Conservation (phyloP, 2,888 invertebrate species). For the Pristionchus exspectatus region DNA sequence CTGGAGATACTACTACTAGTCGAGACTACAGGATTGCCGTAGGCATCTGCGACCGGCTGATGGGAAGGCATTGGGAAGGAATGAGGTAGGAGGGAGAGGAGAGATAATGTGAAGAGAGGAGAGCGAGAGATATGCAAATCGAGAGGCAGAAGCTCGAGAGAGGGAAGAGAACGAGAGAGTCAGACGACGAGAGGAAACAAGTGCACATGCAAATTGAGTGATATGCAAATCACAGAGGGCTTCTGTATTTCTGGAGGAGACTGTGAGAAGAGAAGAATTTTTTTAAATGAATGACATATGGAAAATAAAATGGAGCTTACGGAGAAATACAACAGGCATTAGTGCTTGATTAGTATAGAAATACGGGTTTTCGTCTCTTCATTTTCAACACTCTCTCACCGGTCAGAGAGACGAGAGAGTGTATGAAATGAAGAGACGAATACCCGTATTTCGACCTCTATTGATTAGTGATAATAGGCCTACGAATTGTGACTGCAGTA, state of each 20-base stretch:
- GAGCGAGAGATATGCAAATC: constrained; percentile 1
- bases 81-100: neutral
- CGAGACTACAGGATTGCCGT: neutral
- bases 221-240: neutral
- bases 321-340: too few species aligned
- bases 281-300: neutral
- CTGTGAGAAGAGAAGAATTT: neutral
- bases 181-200: neutral
- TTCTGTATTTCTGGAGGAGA: neutral
- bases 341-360: too few species aligned
- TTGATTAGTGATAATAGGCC: too few species aligned
- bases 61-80: neutral
- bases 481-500: too few species aligned
- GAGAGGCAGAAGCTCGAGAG: neutral
- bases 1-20: neutral
- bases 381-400: too few species aligned
- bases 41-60: constrained; percentile 11
- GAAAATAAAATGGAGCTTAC: neutral
- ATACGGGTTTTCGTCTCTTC: too few species aligned
- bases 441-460: too few species aligned
- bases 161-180: neutral
- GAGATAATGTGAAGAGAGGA: neutral
- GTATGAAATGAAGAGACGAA: too few species aligned
- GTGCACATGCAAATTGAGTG: constrained; percentile 23
- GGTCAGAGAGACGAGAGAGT: too few species aligned